A percentile compares a stretch with the other conserved stretches of the same genome.
phyloP scores from a whole-genome alignment of 2,797 vertebrate genomes.

The Paguma larvata region DNA sequence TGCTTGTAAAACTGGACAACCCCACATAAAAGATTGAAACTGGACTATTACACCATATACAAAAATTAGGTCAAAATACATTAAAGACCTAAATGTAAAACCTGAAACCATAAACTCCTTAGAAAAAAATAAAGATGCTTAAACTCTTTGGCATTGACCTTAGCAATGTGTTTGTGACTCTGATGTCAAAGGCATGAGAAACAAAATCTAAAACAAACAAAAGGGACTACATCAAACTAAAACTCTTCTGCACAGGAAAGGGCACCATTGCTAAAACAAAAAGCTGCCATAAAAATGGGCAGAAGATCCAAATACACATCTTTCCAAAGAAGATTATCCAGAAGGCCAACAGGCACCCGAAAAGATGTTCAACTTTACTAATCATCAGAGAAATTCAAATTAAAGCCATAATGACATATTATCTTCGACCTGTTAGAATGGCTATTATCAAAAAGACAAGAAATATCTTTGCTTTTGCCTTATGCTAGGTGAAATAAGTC shows the following conservation, averaged over 20 bases:
- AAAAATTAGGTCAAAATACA: too few species aligned
- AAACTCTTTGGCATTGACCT: too few species aligned
- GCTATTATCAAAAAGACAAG: background rate
- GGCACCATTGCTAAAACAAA: background rate
- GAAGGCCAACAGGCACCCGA: background rate
- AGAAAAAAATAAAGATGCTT: too few species aligned
- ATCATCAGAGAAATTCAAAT: background rate
- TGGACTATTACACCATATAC: too few species aligned
- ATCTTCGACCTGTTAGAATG: background rate
- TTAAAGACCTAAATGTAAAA: too few species aligned
- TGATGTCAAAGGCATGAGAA: too few species aligned
- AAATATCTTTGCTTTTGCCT: background rate
- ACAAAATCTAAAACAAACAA: background rate
- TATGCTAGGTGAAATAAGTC: background rate
- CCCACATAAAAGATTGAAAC: too few species aligned
- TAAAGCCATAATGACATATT: background rate
- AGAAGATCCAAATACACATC: background rate
- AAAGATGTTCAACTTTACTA: background rate
- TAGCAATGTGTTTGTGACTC: too few species aligned
- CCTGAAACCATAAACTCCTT: too few species aligned
- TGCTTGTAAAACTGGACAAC: too few species aligned
- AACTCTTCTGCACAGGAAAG: background rate
- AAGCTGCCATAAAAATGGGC: background rate
- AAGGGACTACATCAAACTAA: background rate
- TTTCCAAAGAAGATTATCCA: background rate